These are phyloP conservation scores for Nomada ruficornis DNA, from an alignment of 2,888 invertebrate species.

Conservation along the genomic window DNA sequence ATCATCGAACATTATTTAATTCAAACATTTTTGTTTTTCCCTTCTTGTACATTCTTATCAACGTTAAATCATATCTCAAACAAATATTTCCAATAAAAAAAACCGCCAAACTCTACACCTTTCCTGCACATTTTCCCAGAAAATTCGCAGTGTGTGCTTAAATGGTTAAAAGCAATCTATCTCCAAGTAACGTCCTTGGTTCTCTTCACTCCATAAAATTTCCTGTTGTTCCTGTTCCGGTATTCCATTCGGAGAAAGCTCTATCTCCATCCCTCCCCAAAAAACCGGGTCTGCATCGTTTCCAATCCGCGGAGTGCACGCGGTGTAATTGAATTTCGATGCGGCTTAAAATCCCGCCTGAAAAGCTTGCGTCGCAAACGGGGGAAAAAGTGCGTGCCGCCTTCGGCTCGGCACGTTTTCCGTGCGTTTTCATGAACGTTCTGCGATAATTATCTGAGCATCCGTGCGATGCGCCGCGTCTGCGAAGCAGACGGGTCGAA, in stretches of 20 bases:
- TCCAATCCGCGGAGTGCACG: constrained; percentile 24
- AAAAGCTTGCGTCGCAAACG: constrained; percentile 8
- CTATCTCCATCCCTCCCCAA: background rate
- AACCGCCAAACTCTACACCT: no score
- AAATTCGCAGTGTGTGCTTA: no score
- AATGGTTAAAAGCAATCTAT: no score
- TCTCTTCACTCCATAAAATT: background rate
- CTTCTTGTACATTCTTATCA: no score
- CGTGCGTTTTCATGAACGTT: background rate
- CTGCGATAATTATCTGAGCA: constrained; percentile 66
- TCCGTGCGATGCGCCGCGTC: constrained; percentile 53
- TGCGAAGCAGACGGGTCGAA: constrained; percentile 36
- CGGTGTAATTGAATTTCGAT: constrained; percentile 35
- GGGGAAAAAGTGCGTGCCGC: no score
- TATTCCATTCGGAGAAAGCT: background rate
- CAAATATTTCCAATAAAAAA: no score
- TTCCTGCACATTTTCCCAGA: no score
- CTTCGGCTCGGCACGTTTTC: constrained; percentile 11
- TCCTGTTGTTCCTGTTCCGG: background rate
- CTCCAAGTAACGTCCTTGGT: no score
- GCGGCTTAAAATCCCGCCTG: constrained; percentile 19
- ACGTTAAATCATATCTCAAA: no score
- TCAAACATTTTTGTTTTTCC: no score
- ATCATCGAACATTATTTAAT: no score
- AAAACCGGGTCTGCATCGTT: constrained; percentile 1